These are phyloP conservation scores for Oreohelix idahoensis DNA, from an alignment of 1,140 invertebrate species.

Conservation along the genomic window DNA sequence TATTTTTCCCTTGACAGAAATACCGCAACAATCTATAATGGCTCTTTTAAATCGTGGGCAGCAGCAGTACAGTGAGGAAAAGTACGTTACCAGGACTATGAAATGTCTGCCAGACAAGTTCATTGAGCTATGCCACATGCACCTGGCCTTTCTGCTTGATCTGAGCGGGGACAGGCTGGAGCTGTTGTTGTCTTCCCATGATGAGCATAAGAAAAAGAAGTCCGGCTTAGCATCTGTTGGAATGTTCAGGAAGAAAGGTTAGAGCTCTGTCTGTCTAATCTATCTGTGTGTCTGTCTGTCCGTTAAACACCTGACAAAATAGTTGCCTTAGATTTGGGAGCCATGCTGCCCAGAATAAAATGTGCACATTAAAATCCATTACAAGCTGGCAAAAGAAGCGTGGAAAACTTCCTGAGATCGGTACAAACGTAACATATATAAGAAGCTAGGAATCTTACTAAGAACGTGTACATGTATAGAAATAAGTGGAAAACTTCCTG, in stretches of 20 bases:
- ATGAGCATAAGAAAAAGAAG: constrained; percentile 13
- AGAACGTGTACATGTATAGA: too few relatives aligned
- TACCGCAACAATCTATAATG: not conserved
- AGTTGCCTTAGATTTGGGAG: too few relatives aligned
- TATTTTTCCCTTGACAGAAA: not conserved
- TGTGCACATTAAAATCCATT: too few relatives aligned
- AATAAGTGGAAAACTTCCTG: too few relatives aligned
- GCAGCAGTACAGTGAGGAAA: constrained; percentile 1
- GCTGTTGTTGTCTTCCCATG: not conserved
- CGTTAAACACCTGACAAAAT: too few relatives aligned
- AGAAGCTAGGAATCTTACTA: too few relatives aligned
- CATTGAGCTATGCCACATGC: constrained; percentile 29
- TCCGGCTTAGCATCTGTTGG: not conserved
- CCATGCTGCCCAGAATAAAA: too few relatives aligned
- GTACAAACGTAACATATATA: too few relatives aligned
- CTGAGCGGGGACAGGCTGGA: constrained; percentile 28
- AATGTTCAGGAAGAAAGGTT: constrained; percentile 34
- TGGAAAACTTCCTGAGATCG: too few relatives aligned
- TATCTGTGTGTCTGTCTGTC: too few relatives aligned
- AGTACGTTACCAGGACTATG: constrained; percentile 13
- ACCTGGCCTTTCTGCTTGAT: constrained; percentile 21
- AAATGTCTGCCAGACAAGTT: constrained; percentile 33
- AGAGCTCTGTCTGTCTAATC: too few relatives aligned
- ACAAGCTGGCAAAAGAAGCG: too few relatives aligned
- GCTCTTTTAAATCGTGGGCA: not conserved